These are phyloP conservation scores for Drosophila punjabiensis DNA, from an alignment of 1,140 invertebrate genomes.

Conservation along the genomic window DNA sequence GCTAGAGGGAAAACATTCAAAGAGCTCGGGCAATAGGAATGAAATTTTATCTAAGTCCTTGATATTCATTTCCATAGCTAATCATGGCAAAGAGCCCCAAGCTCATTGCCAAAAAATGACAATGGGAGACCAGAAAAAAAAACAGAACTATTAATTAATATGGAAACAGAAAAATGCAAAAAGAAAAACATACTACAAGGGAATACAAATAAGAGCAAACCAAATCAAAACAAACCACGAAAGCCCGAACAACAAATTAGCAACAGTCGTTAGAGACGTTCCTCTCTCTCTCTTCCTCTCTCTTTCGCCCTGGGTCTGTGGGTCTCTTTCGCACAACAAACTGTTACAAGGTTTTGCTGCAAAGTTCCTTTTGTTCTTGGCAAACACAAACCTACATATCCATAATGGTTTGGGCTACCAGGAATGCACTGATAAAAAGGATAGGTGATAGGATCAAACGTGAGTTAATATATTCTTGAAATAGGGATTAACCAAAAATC, in stretches of 20 bases:
- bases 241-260: slow-evolving; percentile 68
- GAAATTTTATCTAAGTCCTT: slow-evolving; percentile 43
- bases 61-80: slow-evolving; percentile 48
- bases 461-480: too few species aligned
- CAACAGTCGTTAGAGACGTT: slow-evolving; percentile 53
- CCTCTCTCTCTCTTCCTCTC: background rate
- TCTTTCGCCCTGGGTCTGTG: background rate
- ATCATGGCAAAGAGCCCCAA: slow-evolving; percentile 61
- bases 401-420: slow-evolving; percentile 30
- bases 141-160: slow-evolving; percentile 73
- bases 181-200: slow-evolving; percentile 26
- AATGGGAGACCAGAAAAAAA: slow-evolving; percentile 51
- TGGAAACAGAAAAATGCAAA: slow-evolving; percentile 20
- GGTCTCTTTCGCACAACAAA: slow-evolving; percentile 48
- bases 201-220: slow-evolving; percentile 50
- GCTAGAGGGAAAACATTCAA: slow-evolving; percentile 14
- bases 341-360: slow-evolving; percentile 71
- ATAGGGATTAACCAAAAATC: background rate
- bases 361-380: slow-evolving; percentile 66
- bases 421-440: slow-evolving; percentile 4
- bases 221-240: slow-evolving; percentile 52
- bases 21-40: slow-evolving; percentile 6
- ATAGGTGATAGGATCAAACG: background rate
- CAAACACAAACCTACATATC: slow-evolving; percentile 38
- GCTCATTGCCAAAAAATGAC: slow-evolving; percentile 65